phyloP scores from a whole-genome alignment of 2,113 vertebrate genomes.

The Brachypodius melanocephalos region DNA sequence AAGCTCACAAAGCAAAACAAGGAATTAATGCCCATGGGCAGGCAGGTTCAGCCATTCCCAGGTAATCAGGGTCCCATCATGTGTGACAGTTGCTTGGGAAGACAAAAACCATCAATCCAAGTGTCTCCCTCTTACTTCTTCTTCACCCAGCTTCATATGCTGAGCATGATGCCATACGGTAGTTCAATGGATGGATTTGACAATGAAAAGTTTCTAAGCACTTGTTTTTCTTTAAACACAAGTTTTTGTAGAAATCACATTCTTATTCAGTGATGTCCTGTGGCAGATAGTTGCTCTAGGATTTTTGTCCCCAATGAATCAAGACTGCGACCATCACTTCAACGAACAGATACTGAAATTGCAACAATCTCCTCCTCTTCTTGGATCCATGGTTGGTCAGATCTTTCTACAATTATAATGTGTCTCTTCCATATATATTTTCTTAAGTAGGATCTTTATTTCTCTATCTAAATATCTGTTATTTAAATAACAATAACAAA shows the following conservation, averaged over 20 bases:
- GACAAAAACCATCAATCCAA: not conserved
- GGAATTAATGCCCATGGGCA: not conserved
- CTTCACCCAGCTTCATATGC: not conserved
- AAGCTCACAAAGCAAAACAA: not conserved
- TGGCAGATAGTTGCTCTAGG: not conserved
- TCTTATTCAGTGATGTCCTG: not conserved
- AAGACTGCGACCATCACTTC: not conserved
- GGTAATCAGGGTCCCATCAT: not conserved
- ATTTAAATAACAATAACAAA: not conserved
- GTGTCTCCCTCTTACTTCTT: no score
- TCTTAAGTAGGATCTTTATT: not conserved
- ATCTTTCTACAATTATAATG: not conserved
- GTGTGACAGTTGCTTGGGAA: not conserved
- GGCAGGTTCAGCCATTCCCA: not conserved
- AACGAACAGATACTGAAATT: not conserved
- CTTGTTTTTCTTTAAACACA: not conserved
- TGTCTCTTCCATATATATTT: not conserved
- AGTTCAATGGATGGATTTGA: not conserved
- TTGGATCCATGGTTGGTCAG: not conserved
- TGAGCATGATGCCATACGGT: not conserved
- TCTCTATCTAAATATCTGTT: not conserved
- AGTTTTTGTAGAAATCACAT: not conserved
- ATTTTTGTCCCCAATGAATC: fast-evolving
- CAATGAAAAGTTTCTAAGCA: not conserved
- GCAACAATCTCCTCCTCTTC: not conserved